Percentiles rank a stretch among this genome's conserved stretches.
These are phyloP conservation scores for Zaprionus camerounensis DNA, from an alignment of 1,140 invertebrate species.

Conservation along the genomic window DNA sequence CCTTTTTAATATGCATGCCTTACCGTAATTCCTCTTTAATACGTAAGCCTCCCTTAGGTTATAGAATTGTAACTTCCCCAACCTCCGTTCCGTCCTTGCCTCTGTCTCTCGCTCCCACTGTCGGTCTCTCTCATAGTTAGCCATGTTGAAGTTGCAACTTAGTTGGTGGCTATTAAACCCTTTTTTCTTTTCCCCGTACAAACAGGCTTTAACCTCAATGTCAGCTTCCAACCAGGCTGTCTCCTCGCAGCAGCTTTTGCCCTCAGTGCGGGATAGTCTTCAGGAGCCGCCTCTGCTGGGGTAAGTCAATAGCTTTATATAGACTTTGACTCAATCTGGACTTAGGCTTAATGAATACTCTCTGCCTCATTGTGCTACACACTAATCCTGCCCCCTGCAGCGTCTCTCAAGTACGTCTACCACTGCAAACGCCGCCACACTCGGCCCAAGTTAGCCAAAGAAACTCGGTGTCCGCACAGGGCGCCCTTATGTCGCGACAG, in stretches of 20 bases:
- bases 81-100: not conserved
- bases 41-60: constrained; percentile 3
- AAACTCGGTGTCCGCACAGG: constrained; percentile 80
- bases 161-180: constrained; percentile 17
- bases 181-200: not conserved
- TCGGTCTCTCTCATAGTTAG: constrained; percentile 52
- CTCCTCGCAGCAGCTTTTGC: constrained; percentile 85
- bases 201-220: constrained; percentile 89
- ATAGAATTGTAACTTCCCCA: constrained; percentile 11
- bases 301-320: constrained; percentile 37
- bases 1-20: not conserved
- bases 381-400: constrained; percentile 34
- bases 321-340: not conserved
- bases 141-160: constrained; percentile 38
- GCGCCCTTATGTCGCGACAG: constrained; percentile 65
- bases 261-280: constrained; percentile 89
- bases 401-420: constrained; percentile 74
- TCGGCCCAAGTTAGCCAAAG: constrained; percentile 77
- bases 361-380: too few relatives aligned
- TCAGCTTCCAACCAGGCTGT: constrained; percentile 86
- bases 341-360: not conserved
- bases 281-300: constrained; percentile 84
- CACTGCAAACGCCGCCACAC: constrained; percentile 70
- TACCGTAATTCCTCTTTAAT: not conserved
- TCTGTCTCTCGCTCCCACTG: constrained; percentile 5